These are phyloP conservation scores for Graptemys geographica DNA, from an alignment of 2,797 vertebrate genomes.

Conservation along the genomic window DNA sequence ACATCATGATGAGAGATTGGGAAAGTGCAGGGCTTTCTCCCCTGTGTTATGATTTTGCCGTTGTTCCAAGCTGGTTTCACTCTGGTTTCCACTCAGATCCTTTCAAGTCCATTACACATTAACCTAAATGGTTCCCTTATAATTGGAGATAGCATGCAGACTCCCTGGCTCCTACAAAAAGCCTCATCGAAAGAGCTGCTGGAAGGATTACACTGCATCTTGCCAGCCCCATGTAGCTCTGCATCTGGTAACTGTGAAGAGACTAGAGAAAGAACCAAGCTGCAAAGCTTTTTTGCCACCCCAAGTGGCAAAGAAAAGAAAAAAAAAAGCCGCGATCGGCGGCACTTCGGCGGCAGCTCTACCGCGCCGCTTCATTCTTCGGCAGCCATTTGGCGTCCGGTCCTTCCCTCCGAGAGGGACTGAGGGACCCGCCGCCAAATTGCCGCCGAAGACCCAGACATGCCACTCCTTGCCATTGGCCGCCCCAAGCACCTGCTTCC, in stretches of 20 bases:
- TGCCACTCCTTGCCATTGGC: too few relatives aligned
- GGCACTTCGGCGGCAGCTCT: too few relatives aligned
- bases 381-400: too few relatives aligned
- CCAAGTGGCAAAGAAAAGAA: too few relatives aligned
- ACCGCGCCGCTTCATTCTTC: too few relatives aligned
- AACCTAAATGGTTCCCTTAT: background rate
- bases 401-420: too few relatives aligned
- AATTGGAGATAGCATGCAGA: background rate
- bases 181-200: background rate
- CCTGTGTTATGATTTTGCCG: background rate
- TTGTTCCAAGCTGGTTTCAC: background rate
- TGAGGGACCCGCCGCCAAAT: too few relatives aligned
- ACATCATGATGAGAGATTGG: background rate
- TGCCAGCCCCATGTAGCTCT: background rate
- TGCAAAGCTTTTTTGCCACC: background rate
- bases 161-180: background rate
- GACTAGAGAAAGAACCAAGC: background rate
- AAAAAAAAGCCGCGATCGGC: too few relatives aligned
- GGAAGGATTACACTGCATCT: background rate
- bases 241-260: background rate
- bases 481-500: too few relatives aligned
- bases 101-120: background rate
- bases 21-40: background rate
- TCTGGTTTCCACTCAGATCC: background rate
- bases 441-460: too few relatives aligned